Percentiles rank a stretch among this genome's conserved stretches.
Conservation (phyloP, 1,140 invertebrate species). For the Caenorhabditis brenneri region DNA sequence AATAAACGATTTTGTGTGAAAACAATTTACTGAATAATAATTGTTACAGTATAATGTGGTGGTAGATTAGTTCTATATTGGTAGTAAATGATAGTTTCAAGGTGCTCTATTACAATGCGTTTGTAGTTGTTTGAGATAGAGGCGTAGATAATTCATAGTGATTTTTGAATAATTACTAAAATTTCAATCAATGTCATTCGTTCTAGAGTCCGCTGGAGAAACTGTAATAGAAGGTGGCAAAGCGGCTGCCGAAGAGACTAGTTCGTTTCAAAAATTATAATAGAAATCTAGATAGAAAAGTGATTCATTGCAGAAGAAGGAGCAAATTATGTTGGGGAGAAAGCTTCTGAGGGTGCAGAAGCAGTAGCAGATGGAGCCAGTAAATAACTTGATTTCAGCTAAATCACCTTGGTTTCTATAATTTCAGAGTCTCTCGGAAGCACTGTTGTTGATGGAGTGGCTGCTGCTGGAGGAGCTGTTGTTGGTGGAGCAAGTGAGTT, state of each 20-base stretch:
- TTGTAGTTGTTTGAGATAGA: too few species aligned
- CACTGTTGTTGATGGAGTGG: conserved; percentile 10
- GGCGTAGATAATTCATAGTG: background rate
- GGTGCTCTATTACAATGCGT: too few species aligned
- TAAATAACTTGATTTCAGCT: background rate
- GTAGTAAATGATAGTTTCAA: too few species aligned
- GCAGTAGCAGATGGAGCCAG: conserved; percentile 4
- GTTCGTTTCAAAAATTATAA: background rate
- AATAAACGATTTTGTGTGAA: background rate
- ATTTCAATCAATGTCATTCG: background rate
- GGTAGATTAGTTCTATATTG: too few species aligned
- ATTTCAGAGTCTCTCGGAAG: conserved; percentile 1
- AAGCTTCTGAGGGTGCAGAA: background rate
- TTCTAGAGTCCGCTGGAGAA: conserved; percentile 31
- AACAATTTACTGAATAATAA: too few species aligned
- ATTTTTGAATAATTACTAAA: background rate
- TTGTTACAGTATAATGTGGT: too few species aligned
- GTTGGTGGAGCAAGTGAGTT: background rate
- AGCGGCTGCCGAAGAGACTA: background rate
- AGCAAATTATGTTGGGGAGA: background rate
- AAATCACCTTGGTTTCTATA: too few species aligned
- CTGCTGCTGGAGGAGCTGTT: conserved; percentile 32
- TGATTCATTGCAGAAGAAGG: conserved; percentile 23
- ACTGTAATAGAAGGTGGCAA: conserved; percentile 14
- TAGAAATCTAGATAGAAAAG: background rate